Base-by-base conservation (phyloP, 2,888 invertebrate genomes). In the Abrostola triplasia region DNA sequence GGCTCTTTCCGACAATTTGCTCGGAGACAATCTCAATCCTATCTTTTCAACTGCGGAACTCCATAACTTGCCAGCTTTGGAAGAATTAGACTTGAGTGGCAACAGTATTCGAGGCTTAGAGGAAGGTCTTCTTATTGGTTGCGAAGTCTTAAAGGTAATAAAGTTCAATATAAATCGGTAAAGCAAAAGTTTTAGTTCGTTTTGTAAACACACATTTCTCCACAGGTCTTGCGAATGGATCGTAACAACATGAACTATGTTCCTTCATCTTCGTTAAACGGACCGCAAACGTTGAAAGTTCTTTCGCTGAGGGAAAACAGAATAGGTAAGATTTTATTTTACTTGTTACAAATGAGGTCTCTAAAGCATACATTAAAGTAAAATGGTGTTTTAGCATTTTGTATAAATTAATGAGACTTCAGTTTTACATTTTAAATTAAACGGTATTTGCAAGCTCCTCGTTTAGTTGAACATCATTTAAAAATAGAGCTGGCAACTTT, bases 11-110 rank as follows among this genome's bases (percentile, higher is more conserved):
- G 96, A 98, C 83, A 98, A 98, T 86, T 92, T 98, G n/a, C 95
- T 98, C 37, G 98, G 98, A 0, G 98, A 98, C 86, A 98, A 97
- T 81, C 92, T 98, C 37, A 98, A 98, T 90, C 98, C 98, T 0
- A 98, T 98, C 76, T 98, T 98, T 89, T 97, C 98, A 24, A 97
- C 97, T 48, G 96, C 97, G 38, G 98, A 98, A 88, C 96, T 98
- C 68, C 97, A 97, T 77, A 96, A 97, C 12, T 90, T 98, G 68
- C 95, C 95, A 5, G 96, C 96, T 66, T 92, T 98, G 59, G 96
- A 96, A 82, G 90, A 97, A 42, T 90, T 98, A 62, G 98, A 98
- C 86, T 92, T 98, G 49, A 97, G 97, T 58, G 96, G 97, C 8
- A 98, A 98, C 84, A 96, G 95, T 67, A 96, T 98, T 58, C 96